Conservation (phyloP, 1,140 invertebrate species). For the Heliothis virescens region DNA sequence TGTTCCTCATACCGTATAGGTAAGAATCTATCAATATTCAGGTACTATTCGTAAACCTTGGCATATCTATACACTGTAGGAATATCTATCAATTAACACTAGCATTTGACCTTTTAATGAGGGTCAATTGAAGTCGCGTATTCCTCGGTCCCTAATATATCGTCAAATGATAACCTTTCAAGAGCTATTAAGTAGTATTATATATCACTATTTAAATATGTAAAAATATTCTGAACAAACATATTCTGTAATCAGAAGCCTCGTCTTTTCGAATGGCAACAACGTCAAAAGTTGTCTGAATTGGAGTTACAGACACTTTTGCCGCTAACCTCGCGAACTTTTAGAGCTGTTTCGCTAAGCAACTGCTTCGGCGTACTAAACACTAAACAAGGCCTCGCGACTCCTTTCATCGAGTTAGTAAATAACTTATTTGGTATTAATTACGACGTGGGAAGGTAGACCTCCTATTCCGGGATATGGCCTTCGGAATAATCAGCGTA, state of each 20-base stretch:
- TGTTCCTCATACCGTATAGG: too few species aligned
- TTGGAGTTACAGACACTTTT: neutral
- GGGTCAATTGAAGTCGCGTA: slow-evolving; percentile 26
- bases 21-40: too few species aligned
- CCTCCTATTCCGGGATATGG: slow-evolving; percentile 64
- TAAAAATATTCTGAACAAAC: too few species aligned
- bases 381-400: slow-evolving; percentile 13
- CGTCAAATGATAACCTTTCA: slow-evolving; percentile 9
- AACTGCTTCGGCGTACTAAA: neutral
- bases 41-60: too few species aligned
- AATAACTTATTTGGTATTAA: slow-evolving; percentile 62
- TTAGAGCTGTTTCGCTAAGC: neutral
- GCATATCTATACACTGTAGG: neutral
- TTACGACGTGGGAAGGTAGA: slow-evolving; percentile 69
- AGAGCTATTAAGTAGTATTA: neutral
- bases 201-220: too few species aligned
- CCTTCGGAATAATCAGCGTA: slow-evolving; percentile 58
- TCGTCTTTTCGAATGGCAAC: neutral
- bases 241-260: neutral
- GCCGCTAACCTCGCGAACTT: slow-evolving; percentile 3
- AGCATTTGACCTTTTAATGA: slow-evolving; percentile 29
- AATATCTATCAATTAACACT: slow-evolving; percentile 30
- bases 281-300: neutral
- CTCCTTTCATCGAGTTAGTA: slow-evolving; percentile 41
- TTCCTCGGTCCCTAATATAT: neutral